Base-by-base conservation (phyloP, 2,113 vertebrate species). In the Sorex araneus region DNA sequence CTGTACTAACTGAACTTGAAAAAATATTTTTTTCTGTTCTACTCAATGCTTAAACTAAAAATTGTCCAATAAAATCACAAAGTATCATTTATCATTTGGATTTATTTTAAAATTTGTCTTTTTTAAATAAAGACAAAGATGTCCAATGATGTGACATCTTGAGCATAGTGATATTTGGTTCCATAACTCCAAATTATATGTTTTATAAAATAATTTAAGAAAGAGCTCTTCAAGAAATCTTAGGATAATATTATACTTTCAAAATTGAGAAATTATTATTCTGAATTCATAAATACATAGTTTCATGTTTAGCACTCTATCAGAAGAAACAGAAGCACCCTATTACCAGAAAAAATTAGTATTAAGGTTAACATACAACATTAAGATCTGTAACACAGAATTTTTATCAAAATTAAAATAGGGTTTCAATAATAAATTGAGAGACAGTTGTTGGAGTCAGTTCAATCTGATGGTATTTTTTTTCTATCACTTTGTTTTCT, bases 61-160 rank as follows among this genome's bases (percentile, higher is more conserved):
- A 28, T 43, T 75, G 13, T 2, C n/a, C 54, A 45, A 27, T 64
- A 79, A 82, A 84, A 81, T 78, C 36, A n/a, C 63, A 79, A 82
- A 84, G 77, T 78, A 1, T 88, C 25, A 70, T 11, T 9, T 67
- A 25, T 63, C 36, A 89, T 40, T 78, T 25, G 19, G 5, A 40
- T 74, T 63, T 60, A 79, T 84, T 67, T 75, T 43, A 77, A 86
- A 0, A 2, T 92, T 30, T 18, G 3, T 45, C 28, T 76, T 67
- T 63, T 79, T 23, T n/a, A n/a, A n/a, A 47, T 36, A 80, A 12
- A 90, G 3, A 66, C 2, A 69, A 75, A 60, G 83, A 89, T 91
- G 0, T 2, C 8, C 66, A 82, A 15, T 47, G 25, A 47, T 9
- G 6, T 21, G n/a, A 54, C 43, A 7, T 2, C 16, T 88, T 74